A percentile compares a stretch with the other conserved stretches of the same genome.
Evolutionary conservation across 2,888 invertebrate genomes (phyloP).

Genomic region (Neria commutata): DNA sequence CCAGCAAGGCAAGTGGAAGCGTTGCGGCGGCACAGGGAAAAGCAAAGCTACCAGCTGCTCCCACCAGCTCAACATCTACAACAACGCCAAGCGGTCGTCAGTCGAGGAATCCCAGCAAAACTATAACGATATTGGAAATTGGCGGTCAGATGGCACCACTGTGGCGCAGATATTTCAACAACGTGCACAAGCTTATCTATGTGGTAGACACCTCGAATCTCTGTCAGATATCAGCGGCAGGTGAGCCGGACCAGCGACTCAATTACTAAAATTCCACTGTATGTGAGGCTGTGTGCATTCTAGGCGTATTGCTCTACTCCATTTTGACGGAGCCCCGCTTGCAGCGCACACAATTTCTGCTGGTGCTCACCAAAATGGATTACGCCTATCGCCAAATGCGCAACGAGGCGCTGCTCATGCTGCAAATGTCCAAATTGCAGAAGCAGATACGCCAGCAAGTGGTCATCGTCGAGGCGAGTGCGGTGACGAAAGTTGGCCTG

Average conservation of each 20-base stretch:
- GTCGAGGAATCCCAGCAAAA: conserved; percentile 59
- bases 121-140: conserved; percentile 72
- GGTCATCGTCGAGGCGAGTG: conserved; percentile 75
- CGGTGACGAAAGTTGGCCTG: conserved; percentile 74
- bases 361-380: conserved; percentile 84
- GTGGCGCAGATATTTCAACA: conserved; percentile 78
- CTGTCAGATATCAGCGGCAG: conserved; percentile 85
- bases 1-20: conserved; percentile 46
- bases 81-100: conserved; percentile 1
- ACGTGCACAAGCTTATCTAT: conserved; percentile 73
- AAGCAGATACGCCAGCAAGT: conserved; percentile 73
- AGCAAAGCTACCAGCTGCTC: conserved; percentile 19
- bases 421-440: conserved; percentile 74
- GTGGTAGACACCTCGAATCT: conserved; percentile 85
- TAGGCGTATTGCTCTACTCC: conserved; percentile 77
- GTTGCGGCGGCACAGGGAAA: conserved; percentile 23
- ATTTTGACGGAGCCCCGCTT: conserved; percentile 76
- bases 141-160: conserved; percentile 84
- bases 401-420: conserved; percentile 82
- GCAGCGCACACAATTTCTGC: conserved; percentile 70
- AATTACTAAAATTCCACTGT: background rate
- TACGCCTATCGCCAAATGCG: conserved; percentile 85
- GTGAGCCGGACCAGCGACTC: conserved; percentile 30
- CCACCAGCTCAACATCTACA: conserved; percentile 30
- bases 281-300: conserved; percentile 64